Evolutionary conservation across 2,797 vertebrate genomes (phyloP).

Genomic region (Poecilia picta): DNA sequence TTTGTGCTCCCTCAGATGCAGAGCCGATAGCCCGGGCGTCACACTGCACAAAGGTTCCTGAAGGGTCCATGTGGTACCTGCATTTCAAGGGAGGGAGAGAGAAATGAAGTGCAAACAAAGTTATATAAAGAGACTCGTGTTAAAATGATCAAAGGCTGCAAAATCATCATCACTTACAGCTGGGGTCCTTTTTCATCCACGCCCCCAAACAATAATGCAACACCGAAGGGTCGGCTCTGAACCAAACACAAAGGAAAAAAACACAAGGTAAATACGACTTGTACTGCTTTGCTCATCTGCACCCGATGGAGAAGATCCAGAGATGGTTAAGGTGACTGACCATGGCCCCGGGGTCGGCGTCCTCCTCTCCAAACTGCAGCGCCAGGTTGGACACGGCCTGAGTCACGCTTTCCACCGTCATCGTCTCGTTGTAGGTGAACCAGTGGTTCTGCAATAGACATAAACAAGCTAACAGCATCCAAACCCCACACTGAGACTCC

Average conservation of each 20-base stretch:
- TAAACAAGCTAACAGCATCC: background rate
- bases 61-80: constrained; percentile 99
- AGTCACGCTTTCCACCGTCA: constrained; percentile 98
- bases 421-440: constrained; percentile 99
- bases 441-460: constrained; percentile 90
- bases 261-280: background rate
- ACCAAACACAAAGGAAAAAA: constrained; percentile 6
- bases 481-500: background rate
- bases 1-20: constrained; percentile 97
- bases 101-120: background rate
- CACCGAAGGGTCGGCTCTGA: constrained; percentile 96
- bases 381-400: constrained; percentile 98
- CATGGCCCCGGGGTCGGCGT: constrained; percentile 98
- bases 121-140: background rate
- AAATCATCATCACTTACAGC: constrained; percentile 82
- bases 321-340: constrained; percentile 56
- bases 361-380: constrained; percentile 97
- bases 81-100: constrained; percentile 7
- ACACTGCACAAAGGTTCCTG: constrained; percentile 97
- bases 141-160: background rate
- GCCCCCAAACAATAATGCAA: constrained; percentile 95
- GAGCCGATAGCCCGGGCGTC: constrained; percentile 97
- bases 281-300: background rate
- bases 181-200: constrained; percentile 98
- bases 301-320: background rate